Base-by-base conservation (phyloP, 53 echinoderm and acorn worm genomes). In the Crossaster papposus region DNA sequence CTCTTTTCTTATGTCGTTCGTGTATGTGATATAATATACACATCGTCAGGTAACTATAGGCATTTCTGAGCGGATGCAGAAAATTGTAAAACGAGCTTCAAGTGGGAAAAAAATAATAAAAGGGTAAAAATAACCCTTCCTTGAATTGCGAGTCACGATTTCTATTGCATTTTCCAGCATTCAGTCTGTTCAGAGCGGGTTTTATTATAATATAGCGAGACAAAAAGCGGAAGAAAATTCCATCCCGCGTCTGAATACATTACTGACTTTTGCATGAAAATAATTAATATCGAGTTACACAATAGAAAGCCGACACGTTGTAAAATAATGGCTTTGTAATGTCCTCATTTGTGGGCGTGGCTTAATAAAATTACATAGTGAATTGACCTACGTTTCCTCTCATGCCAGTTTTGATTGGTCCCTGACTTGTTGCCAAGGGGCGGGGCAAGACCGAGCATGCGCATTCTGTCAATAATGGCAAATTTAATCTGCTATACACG, bases 101-200 rank as follows among this genome's bases (percentile, higher is more conserved):
- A 82, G 22, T 65, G 35, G 36, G 2, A 35, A 23, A 24, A n/a
- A 64, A 82, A 65, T 28, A 26, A 30, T 53, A 54, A 14, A 54
- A 26, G 4, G 64, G 58, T 4, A 17, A 58, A 20, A 58, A 58
- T 0, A 44, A 58, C 58, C 7, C 58, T 58, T 63, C 36, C 35
- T 52, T 85, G 50, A 24, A 72, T 72, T 72, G 26, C 11, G 70
- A 73, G 85, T 85, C 72, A 85, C 73, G 85, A 52, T 51, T 72
- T 29, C 51, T 33, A 52, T 85, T 72, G 85, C 51, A 30, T 70
- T 24, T 85, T 85, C 31, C 32, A 33, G 58, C 3, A 81, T 3
- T 58, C 32, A 23, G 58, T 20, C 51, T 18, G 63, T 58, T 33
- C 32, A 31, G 81, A 18, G 33, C 15, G 54, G 31, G 58, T 81